Conservation (phyloP, 1,140 invertebrate species). For the Aphelenchoides avenae region DNA sequence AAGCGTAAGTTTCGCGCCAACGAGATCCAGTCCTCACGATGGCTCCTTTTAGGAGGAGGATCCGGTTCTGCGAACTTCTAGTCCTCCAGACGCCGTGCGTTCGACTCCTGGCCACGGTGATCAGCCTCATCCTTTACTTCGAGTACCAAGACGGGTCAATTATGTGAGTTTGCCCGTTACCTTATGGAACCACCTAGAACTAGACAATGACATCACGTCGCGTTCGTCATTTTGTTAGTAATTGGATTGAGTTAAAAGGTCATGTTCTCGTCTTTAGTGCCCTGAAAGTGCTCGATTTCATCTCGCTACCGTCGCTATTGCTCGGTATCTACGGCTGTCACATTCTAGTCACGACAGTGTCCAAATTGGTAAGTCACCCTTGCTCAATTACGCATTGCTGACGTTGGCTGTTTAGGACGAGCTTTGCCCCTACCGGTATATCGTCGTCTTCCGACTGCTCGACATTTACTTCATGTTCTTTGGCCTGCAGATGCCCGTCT, state of each 20-base stretch:
- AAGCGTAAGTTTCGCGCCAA: constrained; percentile 30
- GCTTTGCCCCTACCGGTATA: constrained; percentile 41
- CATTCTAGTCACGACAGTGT: constrained; percentile 53
- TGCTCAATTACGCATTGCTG: not conserved
- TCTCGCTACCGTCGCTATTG: constrained; percentile 50
- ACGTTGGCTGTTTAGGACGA: constrained; percentile 39
- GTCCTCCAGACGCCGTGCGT: constrained; percentile 50
- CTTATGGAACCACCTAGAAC: not conserved
- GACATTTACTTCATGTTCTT: constrained; percentile 53
- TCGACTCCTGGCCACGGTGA: constrained; percentile 43
- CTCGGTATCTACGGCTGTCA: constrained; percentile 54
- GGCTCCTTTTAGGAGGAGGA: constrained; percentile 35
- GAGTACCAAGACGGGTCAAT: constrained; percentile 44
- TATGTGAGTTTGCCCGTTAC: constrained; percentile 20
- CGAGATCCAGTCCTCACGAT: constrained; percentile 15
- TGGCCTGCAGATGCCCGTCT: constrained; percentile 47
- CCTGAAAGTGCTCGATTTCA: constrained; percentile 50
- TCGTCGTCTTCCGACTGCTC: constrained; percentile 49
- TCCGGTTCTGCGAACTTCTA: constrained; percentile 50
- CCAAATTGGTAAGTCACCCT: constrained; percentile 36
- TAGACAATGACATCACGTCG: too few species aligned
- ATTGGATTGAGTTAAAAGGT: not conserved
- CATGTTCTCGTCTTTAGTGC: constrained; percentile 24
- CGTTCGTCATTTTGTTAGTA: too few species aligned
- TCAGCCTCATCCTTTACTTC: constrained; percentile 50